Evolutionary conservation across 1,140 invertebrate species (phyloP), one percentile per base, ranked within the genome.

Genomic region (Drosophila nigrodunni): DNA sequence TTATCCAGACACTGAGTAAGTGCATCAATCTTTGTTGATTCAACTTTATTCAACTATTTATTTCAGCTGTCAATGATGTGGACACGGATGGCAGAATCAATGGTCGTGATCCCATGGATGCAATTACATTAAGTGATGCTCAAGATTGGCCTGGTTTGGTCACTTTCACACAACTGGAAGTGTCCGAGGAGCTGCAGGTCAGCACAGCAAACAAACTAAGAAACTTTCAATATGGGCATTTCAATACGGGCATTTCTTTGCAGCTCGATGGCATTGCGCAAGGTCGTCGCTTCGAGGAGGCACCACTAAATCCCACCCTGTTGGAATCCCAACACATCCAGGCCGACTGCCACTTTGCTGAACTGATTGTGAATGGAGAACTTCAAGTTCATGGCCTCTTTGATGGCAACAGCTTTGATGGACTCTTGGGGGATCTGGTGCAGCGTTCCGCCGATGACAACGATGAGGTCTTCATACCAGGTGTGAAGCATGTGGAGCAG

Each of bases 261-360:
- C 50, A 94, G 93, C 87, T 94, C 0, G 78, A 92, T 70, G 93
- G 93, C n/a, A 87, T 86, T 11, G 91, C 94, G 30, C 91, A 90
- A 34, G 93, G 93, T 3, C 75, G 83, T 50, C 80, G 91, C 39
- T 72, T 93, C 9, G 91, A 92, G 37, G 85, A 93, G 21, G 92
- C 93, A 10, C 76, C 93, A 3, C 57, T 91, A 30, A 94, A 94
- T 90, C 93, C 93, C 46, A 91, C 85, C 0, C 43, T 94, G 2
- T 30, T 72, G 21, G 91, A 93, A 10, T 65, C 89, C 0, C 89
- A 89, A 7, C 58, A 81, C 11, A 85, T 94, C 7, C 83, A 80
- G n/a, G 85, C 93, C 0, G 92, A 89, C 62, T 92, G 93, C 11
- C 90, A 92, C 74, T 94, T 94, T 61, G 74, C 82, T 11, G 68